Percentiles rank a stretch among this genome's conserved stretches.
Evolutionary conservation across 2,113 vertebrate species (phyloP).

Genomic region (Malurus cyaneus): DNA sequence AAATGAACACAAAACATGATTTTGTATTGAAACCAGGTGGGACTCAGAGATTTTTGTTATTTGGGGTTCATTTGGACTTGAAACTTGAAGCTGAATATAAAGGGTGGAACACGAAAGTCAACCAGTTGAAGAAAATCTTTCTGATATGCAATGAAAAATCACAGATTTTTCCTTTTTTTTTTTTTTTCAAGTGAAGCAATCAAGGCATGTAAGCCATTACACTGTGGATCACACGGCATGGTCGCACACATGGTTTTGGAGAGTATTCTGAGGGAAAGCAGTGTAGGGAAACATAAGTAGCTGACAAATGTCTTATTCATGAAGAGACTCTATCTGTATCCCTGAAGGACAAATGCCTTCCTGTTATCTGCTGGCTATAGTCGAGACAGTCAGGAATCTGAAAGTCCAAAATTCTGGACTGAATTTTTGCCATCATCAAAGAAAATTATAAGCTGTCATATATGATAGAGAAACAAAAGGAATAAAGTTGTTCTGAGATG

Average conservation of each 20-base stretch:
- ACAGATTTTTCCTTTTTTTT: background rate
- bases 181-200: background rate
- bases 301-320: background rate
- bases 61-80: constrained; percentile 27
- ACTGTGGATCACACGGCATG: background rate
- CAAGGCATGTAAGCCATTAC: background rate
- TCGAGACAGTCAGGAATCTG: background rate
- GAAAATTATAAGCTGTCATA: background rate
- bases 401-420: background rate
- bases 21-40: constrained; percentile 64
- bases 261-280: background rate
- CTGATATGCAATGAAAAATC: background rate
- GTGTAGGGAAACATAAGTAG: background rate
- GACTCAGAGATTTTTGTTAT: background rate
- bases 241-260: background rate
- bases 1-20: constrained; percentile 13
- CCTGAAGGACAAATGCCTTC: background rate
- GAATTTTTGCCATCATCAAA: background rate
- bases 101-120: background rate
- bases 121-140: constrained; percentile 19
- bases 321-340: background rate
- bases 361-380: background rate
- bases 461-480: background rate
- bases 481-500: background rate
- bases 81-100: constrained; percentile 37